Conservation (phyloP, 1,140 invertebrate species). For the Drosophila pseudoananassae region DNA sequence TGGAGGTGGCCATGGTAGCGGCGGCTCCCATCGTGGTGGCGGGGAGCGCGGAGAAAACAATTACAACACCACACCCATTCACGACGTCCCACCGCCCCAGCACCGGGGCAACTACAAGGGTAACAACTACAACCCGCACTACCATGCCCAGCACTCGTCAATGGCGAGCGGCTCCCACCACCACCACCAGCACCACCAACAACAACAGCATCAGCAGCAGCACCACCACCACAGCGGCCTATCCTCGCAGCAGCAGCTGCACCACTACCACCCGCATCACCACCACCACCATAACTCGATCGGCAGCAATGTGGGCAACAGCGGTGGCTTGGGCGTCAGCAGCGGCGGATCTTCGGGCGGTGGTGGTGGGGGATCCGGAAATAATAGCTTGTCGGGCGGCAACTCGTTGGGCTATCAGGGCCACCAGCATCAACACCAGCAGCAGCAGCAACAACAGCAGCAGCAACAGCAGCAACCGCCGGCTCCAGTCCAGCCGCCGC, state of each 20-base stretch:
- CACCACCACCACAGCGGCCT: slow-evolving; percentile 47
- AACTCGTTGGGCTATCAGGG: slow-evolving; percentile 62
- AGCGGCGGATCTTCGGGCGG: slow-evolving; percentile 4
- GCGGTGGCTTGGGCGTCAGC: slow-evolving; percentile 56
- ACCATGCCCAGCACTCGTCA: slow-evolving; percentile 67
- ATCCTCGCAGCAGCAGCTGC: slow-evolving; percentile 62
- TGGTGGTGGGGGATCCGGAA: slow-evolving; percentile 36
- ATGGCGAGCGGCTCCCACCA: slow-evolving; percentile 60
- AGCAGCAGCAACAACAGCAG: slow-evolving; percentile 73
- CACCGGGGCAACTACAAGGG: slow-evolving; percentile 81
- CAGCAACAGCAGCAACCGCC: slow-evolving; percentile 72
- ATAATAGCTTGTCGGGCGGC: slow-evolving; percentile 35
- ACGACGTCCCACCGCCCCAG: slow-evolving; percentile 60
- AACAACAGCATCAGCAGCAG: slow-evolving; percentile 48
- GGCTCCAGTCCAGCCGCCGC: slow-evolving; percentile 83
- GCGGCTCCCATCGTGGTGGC: slow-evolving; percentile 52
- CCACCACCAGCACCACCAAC: slow-evolving; percentile 59
- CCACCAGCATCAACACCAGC: slow-evolving; percentile 60
- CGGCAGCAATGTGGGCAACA: slow-evolving; percentile 73
- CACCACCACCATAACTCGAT: slow-evolving; percentile 71
- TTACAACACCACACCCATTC: slow-evolving; percentile 36
- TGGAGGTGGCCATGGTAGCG: slow-evolving; percentile 22
- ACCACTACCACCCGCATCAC: slow-evolving; percentile 59
- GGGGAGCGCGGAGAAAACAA: slow-evolving; percentile 52
- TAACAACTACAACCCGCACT: slow-evolving; percentile 82